Evolutionary conservation across 2,113 vertebrate genomes (phyloP).

Genomic region (Tragulus kanchil): DNA sequence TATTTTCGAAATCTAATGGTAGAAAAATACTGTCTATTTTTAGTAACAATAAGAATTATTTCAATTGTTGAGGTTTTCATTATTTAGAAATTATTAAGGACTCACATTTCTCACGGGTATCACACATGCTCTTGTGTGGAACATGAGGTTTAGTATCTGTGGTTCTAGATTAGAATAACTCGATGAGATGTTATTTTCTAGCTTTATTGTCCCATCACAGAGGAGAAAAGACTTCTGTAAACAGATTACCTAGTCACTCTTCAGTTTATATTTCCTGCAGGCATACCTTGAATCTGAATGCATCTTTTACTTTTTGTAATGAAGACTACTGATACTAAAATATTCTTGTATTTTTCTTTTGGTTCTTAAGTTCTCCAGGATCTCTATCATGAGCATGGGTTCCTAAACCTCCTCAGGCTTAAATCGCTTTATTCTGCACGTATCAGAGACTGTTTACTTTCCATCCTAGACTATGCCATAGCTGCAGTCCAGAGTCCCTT

Average conservation of each 20-base stretch:
- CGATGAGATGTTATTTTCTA: not conserved
- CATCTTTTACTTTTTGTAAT: not conserved
- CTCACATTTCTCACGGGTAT: not conserved
- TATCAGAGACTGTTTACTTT: not conserved
- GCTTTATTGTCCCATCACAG: not conserved
- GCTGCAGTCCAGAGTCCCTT: not conserved
- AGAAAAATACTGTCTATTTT: not conserved
- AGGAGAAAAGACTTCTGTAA: not conserved
- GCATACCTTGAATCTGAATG: not conserved
- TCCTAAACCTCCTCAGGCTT: not conserved
- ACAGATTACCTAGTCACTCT: not conserved
- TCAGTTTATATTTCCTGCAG: not conserved
- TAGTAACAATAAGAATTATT: not conserved
- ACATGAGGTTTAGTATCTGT: rapidly evolving
- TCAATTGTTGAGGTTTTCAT: not conserved
- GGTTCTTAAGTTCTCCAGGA: not conserved
- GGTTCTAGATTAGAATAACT: not conserved
- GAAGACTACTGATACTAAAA: not conserved
- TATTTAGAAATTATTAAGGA: not conserved
- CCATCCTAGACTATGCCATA: rapidly evolving
- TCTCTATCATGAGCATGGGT: not conserved
- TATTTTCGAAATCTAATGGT: not conserved
- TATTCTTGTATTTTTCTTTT: not conserved
- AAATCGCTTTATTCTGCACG: not conserved
- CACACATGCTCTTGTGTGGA: no score